Percentiles rank a stretch among this genome's conserved stretches.
These are phyloP conservation scores for Mizuhopecten yessoensis DNA, from an alignment of 1,140 invertebrate genomes.

Conservation along the genomic window DNA sequence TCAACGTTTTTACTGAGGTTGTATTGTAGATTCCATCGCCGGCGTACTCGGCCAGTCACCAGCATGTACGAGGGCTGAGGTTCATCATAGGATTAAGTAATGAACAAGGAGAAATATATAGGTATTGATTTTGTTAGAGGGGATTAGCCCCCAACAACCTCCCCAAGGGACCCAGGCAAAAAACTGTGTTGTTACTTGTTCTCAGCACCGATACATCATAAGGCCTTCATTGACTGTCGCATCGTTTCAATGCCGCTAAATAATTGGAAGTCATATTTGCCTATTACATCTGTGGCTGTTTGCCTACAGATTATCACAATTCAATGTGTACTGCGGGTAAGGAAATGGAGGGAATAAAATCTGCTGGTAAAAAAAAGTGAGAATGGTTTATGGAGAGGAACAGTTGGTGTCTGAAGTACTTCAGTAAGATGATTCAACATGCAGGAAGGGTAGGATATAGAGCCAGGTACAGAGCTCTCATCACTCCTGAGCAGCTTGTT, in stretches of 20 bases:
- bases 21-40: background rate
- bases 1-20: background rate
- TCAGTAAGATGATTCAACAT: conserved; percentile 23
- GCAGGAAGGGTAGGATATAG: background rate
- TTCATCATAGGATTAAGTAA: background rate
- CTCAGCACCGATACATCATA: background rate
- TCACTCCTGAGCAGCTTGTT: background rate
- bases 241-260: conserved; percentile 24
- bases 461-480: background rate
- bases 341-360: conserved; percentile 18
- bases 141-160: background rate
- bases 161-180: background rate
- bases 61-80: background rate
- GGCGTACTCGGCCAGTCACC: background rate
- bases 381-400: conserved; percentile 15
- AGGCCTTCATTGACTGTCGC: background rate
- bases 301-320: background rate
- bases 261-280: conserved; percentile 19
- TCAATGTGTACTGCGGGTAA: background rate
- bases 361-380: background rate
- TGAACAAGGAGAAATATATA: conserved; percentile 22
- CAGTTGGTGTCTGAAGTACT: conserved; percentile 6
- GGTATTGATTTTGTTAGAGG: conserved; percentile 8
- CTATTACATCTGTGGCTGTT: conserved; percentile 1
- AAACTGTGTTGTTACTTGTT: conserved; percentile 33